These are phyloP conservation scores for Albula glossodonta DNA, from an alignment of 2,113 vertebrate species.

Conservation along the genomic window DNA sequence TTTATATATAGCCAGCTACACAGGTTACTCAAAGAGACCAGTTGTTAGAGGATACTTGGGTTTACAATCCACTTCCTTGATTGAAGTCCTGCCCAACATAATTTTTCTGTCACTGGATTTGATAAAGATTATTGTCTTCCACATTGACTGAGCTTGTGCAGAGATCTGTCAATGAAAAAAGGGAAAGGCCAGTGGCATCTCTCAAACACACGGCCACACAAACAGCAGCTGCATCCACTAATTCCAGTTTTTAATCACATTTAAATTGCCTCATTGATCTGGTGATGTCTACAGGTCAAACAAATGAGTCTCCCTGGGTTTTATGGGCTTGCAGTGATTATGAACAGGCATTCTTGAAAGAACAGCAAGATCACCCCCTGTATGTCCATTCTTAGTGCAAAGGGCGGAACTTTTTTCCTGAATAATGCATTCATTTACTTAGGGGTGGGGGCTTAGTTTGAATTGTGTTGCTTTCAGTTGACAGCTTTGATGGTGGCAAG, in stretches of 20 bases:
- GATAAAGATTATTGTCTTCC: neutral
- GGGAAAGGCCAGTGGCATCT: too few species aligned
- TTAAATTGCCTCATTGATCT: slow-evolving; percentile 19
- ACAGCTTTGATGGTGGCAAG: neutral
- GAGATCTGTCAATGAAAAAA: neutral
- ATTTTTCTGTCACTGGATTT: neutral
- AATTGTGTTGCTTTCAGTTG: too few species aligned
- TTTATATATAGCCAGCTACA: neutral
- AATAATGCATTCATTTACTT: too few species aligned
- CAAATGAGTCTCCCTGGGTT: neutral
- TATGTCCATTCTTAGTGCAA: neutral
- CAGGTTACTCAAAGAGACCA: neutral
- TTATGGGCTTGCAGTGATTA: slow-evolving; percentile 19
- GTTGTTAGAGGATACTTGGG: neutral
- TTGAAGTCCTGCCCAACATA: neutral
- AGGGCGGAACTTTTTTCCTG: too few species aligned
- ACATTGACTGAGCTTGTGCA: neutral
- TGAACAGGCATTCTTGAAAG: neutral
- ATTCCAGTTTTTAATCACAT: slow-evolving; percentile 5
- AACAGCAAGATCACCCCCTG: neutral
- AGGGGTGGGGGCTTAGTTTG: too few species aligned
- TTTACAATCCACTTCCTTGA: neutral
- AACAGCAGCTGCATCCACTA: neutral
- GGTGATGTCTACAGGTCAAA: neutral
- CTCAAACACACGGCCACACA: neutral